These are phyloP conservation scores for Mythimna albipuncta DNA, from an alignment of 2,888 invertebrate species.

Conservation along the genomic window DNA sequence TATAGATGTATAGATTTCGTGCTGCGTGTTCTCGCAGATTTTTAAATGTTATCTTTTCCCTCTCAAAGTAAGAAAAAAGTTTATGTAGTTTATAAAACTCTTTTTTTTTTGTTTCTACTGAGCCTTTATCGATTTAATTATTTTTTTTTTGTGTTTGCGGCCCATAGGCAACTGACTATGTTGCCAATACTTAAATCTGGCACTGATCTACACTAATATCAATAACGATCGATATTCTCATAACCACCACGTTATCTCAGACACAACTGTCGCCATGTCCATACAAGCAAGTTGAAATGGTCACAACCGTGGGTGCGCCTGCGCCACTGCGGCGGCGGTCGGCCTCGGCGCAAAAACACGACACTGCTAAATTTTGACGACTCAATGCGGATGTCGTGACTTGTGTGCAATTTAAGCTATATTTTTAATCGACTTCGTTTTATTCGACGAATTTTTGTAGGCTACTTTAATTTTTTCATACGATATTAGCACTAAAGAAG, in stretches of 20 bases:
- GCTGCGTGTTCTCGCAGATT: no score
- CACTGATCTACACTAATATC: background rate
- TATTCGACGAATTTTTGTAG: background rate
- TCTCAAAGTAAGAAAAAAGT: no score
- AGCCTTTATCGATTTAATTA: no score
- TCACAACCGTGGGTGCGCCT: constrained; percentile 47
- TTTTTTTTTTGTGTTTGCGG: no score
- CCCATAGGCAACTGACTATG: no score
- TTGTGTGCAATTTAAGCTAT: constrained; percentile 11
- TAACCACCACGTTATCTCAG: constrained; percentile 3
- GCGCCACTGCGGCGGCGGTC: constrained; percentile 10
- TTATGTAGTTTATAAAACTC: no score
- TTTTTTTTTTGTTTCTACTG: no score
- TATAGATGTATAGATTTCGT: no score
- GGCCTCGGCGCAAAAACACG: constrained; percentile 54
- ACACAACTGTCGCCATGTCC: constrained; percentile 30
- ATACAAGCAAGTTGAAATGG: constrained; percentile 25
- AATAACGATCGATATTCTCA: constrained; percentile 14
- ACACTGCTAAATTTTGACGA: constrained; percentile 29
- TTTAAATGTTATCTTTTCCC: no score
- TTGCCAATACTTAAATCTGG: no score
- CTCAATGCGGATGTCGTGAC: constrained; percentile 52
- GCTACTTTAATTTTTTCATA: background rate
- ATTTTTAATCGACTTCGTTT: constrained; percentile 5
- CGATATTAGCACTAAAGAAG: no score